These are phyloP conservation scores for Diphyllodes magnificus DNA, from an alignment of 2,113 vertebrate genomes.

Conservation along the genomic window DNA sequence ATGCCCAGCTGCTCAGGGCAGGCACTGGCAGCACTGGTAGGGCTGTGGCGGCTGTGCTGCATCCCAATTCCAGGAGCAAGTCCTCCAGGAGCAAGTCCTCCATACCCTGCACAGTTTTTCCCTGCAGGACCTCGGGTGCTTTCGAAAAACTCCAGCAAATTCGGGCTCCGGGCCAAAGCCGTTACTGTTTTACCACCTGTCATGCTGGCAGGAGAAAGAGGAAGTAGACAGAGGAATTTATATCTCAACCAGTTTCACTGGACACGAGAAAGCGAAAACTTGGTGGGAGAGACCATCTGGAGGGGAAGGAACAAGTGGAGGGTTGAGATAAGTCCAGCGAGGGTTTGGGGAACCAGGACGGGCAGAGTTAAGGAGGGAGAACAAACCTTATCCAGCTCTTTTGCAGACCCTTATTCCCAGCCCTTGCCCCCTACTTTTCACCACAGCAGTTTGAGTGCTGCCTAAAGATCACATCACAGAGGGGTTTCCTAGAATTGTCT, in stretches of 20 bases:
- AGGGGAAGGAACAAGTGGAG: not conserved
- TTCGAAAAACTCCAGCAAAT: not conserved
- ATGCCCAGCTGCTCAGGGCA: not conserved
- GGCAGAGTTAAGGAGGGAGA: not conserved
- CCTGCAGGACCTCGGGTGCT: not conserved
- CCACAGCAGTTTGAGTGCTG: not conserved
- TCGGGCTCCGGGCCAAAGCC: not conserved
- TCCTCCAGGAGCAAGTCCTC: not conserved
- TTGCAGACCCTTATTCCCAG: not conserved
- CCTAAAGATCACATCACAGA: not conserved
- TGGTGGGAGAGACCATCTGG: not conserved
- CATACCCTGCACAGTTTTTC: not conserved
- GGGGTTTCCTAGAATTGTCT: not conserved
- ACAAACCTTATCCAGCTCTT: not conserved
- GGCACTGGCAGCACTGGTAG: not conserved
- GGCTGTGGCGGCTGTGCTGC: not conserved
- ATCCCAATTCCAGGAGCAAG: accelerated
- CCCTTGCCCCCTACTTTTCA: not conserved
- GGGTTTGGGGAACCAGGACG: not conserved
- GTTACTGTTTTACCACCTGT: not conserved
- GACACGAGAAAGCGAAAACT: not conserved
- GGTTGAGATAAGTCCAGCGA: not conserved
- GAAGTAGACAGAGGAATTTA: not conserved
- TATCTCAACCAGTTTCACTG: not conserved
- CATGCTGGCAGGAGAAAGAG: not conserved